Percentiles rank a stretch among this genome's conserved stretches.
These are phyloP conservation scores for Brassicogethes aeneus DNA, from an alignment of 2,888 invertebrate genomes.

Conservation along the genomic window DNA sequence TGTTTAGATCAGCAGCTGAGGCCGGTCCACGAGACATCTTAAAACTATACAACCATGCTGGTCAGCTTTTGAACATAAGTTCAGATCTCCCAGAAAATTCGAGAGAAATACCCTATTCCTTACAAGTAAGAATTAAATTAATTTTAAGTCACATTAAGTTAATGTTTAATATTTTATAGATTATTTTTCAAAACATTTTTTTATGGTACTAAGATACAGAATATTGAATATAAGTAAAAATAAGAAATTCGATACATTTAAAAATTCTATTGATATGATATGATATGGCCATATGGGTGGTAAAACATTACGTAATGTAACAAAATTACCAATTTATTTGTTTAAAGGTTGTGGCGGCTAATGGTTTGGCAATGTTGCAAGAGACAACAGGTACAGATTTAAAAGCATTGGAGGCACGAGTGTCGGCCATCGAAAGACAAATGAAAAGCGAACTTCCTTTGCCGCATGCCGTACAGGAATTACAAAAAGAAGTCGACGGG, in stretches of 20 bases:
- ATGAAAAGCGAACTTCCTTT: constrained; percentile 47
- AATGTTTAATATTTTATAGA: no score
- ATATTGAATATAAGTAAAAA: no score
- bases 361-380: constrained; percentile 39
- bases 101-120: constrained; percentile 38
- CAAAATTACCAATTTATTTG: no score
- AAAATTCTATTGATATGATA: no score
- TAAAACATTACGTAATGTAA: no score
- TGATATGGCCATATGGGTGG: no score
- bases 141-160: no score
- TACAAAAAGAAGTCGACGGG: constrained; percentile 49
- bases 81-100: constrained; percentile 49
- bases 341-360: constrained; percentile 38
- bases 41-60: constrained; percentile 51
- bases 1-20: constrained; percentile 58
- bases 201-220: no score
- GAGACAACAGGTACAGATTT: constrained; percentile 43
- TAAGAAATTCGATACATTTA: no score
- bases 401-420: constrained; percentile 48
- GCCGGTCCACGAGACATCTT: constrained; percentile 58
- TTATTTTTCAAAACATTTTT: no score
- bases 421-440: constrained; percentile 48
- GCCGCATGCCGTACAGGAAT: constrained; percentile 46
- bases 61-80: constrained; percentile 55
- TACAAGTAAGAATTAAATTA: constrained; percentile 34